Evolutionary conservation across 2,888 invertebrate species (phyloP).

Genomic region (Watsonalla cultraria): DNA sequence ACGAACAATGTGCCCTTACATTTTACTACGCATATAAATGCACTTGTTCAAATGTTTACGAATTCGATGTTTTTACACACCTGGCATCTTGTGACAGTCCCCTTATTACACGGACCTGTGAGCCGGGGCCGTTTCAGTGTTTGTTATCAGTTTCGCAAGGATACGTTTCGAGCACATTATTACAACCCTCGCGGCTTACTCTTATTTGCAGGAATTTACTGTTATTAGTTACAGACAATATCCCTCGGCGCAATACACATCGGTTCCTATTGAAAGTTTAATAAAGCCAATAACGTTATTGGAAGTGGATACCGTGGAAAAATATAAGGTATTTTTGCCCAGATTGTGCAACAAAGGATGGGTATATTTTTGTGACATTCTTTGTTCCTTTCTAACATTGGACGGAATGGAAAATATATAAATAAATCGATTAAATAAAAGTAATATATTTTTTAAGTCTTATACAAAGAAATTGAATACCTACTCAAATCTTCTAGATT

Average conservation of each 20-base stretch:
- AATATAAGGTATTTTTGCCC: background rate
- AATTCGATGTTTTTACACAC: conserved; percentile 2
- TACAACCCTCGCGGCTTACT: conserved; percentile 3
- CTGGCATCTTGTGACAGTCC: conserved; percentile 4
- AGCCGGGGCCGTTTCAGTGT: conserved; percentile 10
- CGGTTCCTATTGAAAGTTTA: background rate
- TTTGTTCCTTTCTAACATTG: background rate
- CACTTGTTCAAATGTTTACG: background rate
- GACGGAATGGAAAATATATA: too few relatives aligned
- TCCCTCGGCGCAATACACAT: background rate
- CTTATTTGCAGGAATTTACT: conserved; percentile 3
- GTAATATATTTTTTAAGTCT: too few relatives aligned
- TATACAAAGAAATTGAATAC: too few relatives aligned
- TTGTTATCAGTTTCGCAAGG: conserved; percentile 12
- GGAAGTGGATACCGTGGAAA: background rate
- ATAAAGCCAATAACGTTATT: background rate
- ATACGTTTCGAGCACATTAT: conserved; percentile 8
- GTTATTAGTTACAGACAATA: background rate
- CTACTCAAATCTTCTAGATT: too few relatives aligned
- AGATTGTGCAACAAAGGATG: background rate
- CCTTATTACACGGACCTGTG: conserved; percentile 10
- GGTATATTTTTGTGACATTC: background rate
- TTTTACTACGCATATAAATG: too few relatives aligned
- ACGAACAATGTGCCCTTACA: too few relatives aligned
- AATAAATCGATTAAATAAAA: too few relatives aligned